Conservation (phyloP, 2,888 invertebrate species). For the Tenthredo notha region DNA sequence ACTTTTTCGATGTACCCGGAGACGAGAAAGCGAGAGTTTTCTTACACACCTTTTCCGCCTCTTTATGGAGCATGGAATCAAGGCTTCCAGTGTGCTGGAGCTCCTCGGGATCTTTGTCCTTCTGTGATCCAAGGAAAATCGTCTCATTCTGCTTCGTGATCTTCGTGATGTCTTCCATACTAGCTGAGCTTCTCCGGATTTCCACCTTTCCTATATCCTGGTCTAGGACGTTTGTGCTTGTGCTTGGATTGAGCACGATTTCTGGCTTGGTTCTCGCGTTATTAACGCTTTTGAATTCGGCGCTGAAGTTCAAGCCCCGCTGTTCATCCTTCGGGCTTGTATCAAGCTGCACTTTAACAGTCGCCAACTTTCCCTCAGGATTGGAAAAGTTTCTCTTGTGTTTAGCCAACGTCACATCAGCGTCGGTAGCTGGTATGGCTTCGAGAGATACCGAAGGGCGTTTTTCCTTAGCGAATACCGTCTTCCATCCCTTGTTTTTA, state of each 20-base stretch:
- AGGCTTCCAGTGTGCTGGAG: conserved; percentile 73
- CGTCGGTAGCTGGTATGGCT: conserved; percentile 66
- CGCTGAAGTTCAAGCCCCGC: conserved; percentile 59
- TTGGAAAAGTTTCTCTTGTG: conserved; percentile 73
- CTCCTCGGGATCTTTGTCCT: conserved; percentile 71
- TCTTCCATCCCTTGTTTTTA: conserved; percentile 74
- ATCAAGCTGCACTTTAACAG: conserved; percentile 46
- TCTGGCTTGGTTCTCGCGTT: conserved; percentile 68
- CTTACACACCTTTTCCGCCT: conserved; percentile 65
- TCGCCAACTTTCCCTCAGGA: conserved; percentile 70
- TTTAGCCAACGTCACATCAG: conserved; percentile 61
- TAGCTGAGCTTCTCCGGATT: conserved; percentile 75
- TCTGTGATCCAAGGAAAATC: conserved; percentile 67
- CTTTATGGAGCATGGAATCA: conserved; percentile 75
- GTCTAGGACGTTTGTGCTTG: conserved; percentile 65
- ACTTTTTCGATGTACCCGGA: conserved; percentile 70
- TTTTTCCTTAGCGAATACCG: conserved; percentile 75
- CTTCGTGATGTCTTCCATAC: conserved; percentile 77
- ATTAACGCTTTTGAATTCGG: conserved; percentile 70
- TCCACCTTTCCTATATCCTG: conserved; percentile 70
- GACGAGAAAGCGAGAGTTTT: conserved; percentile 61
- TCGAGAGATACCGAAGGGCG: conserved; percentile 75
- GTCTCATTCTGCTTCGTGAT: conserved; percentile 73
- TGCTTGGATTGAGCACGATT: conserved; percentile 69
- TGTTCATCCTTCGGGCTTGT: conserved; percentile 57